Conservation (phyloP, 2,797 vertebrate species). For the Centropyge bicolor region DNA sequence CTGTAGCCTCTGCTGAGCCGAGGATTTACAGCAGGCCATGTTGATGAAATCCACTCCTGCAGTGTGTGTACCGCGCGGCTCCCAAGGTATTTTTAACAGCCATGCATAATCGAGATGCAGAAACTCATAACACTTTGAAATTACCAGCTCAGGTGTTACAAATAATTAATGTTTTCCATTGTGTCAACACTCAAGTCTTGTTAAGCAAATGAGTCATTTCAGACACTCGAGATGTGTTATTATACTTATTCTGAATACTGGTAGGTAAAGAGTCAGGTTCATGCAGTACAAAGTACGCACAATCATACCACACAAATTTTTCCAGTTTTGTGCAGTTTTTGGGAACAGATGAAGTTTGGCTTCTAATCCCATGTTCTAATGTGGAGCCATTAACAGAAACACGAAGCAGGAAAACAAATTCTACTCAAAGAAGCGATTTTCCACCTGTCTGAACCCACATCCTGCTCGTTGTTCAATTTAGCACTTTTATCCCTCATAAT, state of each 20-base stretch:
- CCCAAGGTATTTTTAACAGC: conserved; percentile 58
- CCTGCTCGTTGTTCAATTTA: neutral
- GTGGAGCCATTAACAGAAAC: neutral
- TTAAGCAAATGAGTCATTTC: conserved; percentile 53
- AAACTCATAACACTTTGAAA: conserved; percentile 51
- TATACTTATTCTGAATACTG: conserved; percentile 31
- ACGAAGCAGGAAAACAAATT: neutral
- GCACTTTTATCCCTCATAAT: neutral
- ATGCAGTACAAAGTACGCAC: neutral
- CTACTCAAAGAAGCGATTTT: neutral
- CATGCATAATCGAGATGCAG: conserved; percentile 64
- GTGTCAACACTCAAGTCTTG: conserved; percentile 45
- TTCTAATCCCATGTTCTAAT: neutral
- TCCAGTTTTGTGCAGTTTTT: neutral
- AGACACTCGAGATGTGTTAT: conserved; percentile 27
- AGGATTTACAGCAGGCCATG: conserved; percentile 79
- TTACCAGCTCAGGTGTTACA: conserved; percentile 52
- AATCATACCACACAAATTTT: neutral
- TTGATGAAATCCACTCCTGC: conserved; percentile 83
- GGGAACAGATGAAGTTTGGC: neutral
- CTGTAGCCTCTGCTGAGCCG: conserved; percentile 82
- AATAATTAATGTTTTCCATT: conserved; percentile 58
- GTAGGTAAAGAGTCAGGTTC: conserved; percentile 24
- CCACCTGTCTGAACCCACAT: neutral
- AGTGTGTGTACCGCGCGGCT: conserved; percentile 49